These are phyloP conservation scores for Rhimphoctona megacephalus DNA, from an alignment of 2,888 invertebrate genomes.

Conservation along the genomic window DNA sequence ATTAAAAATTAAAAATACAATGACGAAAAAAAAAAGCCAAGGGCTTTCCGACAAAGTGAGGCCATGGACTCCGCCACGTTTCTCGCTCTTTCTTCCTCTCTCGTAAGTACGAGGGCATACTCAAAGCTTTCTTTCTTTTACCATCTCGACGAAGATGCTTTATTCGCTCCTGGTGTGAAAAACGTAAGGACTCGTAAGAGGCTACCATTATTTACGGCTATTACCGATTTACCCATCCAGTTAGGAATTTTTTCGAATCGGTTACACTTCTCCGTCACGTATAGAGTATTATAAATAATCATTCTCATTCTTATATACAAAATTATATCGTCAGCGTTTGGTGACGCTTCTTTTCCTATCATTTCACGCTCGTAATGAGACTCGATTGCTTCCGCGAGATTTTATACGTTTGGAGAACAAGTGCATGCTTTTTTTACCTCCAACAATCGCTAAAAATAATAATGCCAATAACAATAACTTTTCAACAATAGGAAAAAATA, in stretches of 20 bases:
- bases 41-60: slow-evolving; percentile 37
- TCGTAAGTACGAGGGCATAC: neutral
- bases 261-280: slow-evolving; percentile 73
- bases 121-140: slow-evolving; percentile 29
- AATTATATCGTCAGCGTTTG: slow-evolving; percentile 28
- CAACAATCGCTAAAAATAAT: neutral
- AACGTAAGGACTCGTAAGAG: slow-evolving; percentile 78
- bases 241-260: slow-evolving; percentile 82
- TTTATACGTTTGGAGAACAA: slow-evolving; percentile 11
- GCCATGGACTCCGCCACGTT: slow-evolving; percentile 26
- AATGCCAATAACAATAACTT: neutral
- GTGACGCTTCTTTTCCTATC: slow-evolving; percentile 30
- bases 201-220: slow-evolving; percentile 80
- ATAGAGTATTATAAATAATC: slow-evolving; percentile 40
- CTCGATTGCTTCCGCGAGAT: slow-evolving; percentile 50
- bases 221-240: slow-evolving; percentile 81
- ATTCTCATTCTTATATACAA: slow-evolving; percentile 12
- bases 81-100: slow-evolving; percentile 24
- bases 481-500: neutral
- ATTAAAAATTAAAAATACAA: slow-evolving; percentile 19
- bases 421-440: neutral
- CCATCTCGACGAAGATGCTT: slow-evolving; percentile 25
- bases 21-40: neutral
- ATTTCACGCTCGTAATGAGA: slow-evolving; percentile 61
- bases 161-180: slow-evolving; percentile 67